phyloP scores from a whole-genome alignment of 2,797 vertebrate species.

The Chelmon rostratus region DNA sequence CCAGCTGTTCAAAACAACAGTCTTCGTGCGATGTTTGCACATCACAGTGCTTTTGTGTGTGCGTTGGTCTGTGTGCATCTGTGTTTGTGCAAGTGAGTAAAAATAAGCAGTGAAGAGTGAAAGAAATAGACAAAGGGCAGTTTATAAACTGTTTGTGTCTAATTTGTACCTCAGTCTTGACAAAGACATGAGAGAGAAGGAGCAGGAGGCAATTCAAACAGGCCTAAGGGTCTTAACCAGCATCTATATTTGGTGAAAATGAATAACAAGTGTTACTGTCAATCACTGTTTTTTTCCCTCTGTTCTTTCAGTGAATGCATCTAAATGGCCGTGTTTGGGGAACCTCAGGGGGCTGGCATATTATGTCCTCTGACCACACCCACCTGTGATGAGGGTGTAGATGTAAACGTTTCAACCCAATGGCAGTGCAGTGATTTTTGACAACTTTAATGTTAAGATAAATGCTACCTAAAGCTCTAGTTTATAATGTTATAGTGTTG shows the following conservation, averaged over 20 bases:
- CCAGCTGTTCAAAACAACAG: slow-evolving; percentile 22
- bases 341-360: slow-evolving; percentile 4
- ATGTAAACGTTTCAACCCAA: too few relatives aligned
- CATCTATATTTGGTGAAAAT: slow-evolving; percentile 18
- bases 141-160: slow-evolving; percentile 43
- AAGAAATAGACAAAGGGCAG: slow-evolving; percentile 28
- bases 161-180: slow-evolving; percentile 56
- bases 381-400: too few relatives aligned
- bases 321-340: slow-evolving; percentile 1
- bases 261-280: slow-evolving; percentile 33
- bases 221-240: slow-evolving; percentile 31
- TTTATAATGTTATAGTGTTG: background rate
- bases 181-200: slow-evolving; percentile 45
- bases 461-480: background rate
- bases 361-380: too few relatives aligned
- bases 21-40: background rate
- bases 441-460: background rate
- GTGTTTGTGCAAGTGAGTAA: slow-evolving; percentile 4
- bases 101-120: slow-evolving; percentile 13
- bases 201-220: slow-evolving; percentile 51
- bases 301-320: slow-evolving; percentile 4
- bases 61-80: too few relatives aligned
- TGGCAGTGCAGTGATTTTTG: too few relatives aligned
- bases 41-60: background rate
- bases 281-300: background rate